Conservation (phyloP, 2,113 vertebrate species). For the Siniperca knerii region DNA sequence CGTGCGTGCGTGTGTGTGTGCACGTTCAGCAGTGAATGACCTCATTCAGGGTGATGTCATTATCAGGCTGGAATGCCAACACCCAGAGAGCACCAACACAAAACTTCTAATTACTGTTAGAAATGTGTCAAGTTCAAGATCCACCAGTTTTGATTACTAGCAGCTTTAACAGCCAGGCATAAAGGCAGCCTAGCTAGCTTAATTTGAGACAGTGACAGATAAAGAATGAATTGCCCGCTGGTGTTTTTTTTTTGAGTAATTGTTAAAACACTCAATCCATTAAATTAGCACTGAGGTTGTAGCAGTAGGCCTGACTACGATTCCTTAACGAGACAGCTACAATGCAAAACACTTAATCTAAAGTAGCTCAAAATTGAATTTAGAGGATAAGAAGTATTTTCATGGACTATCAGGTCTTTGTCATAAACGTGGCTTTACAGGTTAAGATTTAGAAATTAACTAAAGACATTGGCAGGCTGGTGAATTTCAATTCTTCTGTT, state of each 20-base stretch:
- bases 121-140: constrained; percentile 30
- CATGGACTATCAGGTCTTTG: background rate
- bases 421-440: background rate
- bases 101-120: constrained; percentile 31
- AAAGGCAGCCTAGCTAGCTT: background rate
- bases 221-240: background rate
- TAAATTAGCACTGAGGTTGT: background rate
- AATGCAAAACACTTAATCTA: background rate
- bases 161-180: background rate
- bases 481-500: too few species aligned
- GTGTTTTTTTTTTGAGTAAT: background rate
- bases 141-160: background rate
- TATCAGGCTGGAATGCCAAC: constrained; percentile 77
- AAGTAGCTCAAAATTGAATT: background rate
- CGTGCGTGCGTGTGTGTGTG: background rate
- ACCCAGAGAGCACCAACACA: constrained; percentile 50
- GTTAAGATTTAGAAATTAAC: background rate
- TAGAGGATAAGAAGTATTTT: background rate
- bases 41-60: constrained; percentile 89
- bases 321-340: background rate
- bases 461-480: background rate
- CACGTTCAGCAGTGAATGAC: constrained; percentile 80
- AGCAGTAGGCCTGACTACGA: background rate
- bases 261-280: constrained; percentile 6
- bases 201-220: constrained; percentile 3